A percentile compares a stretch with the other conserved stretches of the same genome.
Evolutionary conservation across 2,888 invertebrate species (phyloP).

Genomic region (Hypsopygia costalis): DNA sequence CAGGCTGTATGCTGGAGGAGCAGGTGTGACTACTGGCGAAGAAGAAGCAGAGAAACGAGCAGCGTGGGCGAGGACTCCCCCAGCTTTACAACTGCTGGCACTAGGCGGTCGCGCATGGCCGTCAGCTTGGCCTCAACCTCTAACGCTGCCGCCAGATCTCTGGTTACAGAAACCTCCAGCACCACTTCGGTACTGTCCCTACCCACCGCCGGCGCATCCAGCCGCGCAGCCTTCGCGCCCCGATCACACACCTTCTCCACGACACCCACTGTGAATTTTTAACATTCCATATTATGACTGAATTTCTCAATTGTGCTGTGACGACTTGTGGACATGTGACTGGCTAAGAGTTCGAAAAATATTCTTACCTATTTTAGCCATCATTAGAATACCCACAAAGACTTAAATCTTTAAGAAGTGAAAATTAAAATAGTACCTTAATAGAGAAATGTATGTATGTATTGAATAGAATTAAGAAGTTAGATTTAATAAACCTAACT

Average conservation of each 20-base stretch:
- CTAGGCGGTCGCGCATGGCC: constrained; percentile 89
- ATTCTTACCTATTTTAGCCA: constrained; percentile 2
- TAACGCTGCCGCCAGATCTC: constrained; percentile 92
- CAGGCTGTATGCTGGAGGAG: constrained; percentile 83
- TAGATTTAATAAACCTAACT: constrained; percentile 28
- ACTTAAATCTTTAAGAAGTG: constrained; percentile 27
- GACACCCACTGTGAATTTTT: constrained; percentile 64
- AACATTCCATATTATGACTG: constrained; percentile 20
- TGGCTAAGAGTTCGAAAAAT: constrained; percentile 6
- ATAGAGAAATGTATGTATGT: constrained; percentile 39
- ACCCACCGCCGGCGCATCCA: constrained; percentile 76
- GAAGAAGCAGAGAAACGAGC: constrained; percentile 80
- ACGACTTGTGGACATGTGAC: constrained; percentile 16
- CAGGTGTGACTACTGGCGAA: constrained; percentile 76
- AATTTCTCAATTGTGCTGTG: constrained; percentile 41
- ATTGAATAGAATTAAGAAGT: constrained; percentile 31
- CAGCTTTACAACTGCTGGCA: constrained; percentile 62
- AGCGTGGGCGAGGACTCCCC: constrained; percentile 75
- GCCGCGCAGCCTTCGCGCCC: constrained; percentile 38
- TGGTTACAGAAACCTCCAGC: constrained; percentile 93
- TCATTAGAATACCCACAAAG: constrained; percentile 7
- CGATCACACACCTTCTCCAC: constrained; percentile 57
- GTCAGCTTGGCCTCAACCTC: constrained; percentile 93
- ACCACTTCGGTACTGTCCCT: constrained; percentile 81
- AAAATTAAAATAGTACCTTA: constrained; percentile 43